These are phyloP conservation scores for Tetramorium parvispinum DNA, from an alignment of 1,140 invertebrate species.

Conservation along the genomic window DNA sequence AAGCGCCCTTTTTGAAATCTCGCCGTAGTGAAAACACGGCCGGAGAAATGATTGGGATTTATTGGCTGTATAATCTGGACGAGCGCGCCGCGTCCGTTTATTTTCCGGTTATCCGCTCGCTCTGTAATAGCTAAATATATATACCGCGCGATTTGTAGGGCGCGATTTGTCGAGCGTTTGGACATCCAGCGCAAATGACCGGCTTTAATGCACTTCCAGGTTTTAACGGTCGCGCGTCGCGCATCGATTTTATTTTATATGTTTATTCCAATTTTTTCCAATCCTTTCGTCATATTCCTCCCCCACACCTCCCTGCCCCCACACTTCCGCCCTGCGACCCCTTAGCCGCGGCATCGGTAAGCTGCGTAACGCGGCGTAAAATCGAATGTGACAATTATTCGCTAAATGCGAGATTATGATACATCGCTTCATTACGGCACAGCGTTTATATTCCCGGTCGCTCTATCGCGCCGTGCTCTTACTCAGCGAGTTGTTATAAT, in stretches of 20 bases:
- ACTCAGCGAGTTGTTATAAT: constrained; percentile 71
- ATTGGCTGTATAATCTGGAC: constrained; percentile 24
- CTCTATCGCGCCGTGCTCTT: constrained; percentile 67
- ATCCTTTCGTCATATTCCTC: not conserved
- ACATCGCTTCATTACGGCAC: constrained; percentile 59
- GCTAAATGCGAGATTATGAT: constrained; percentile 49
- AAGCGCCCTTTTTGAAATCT: constrained; percentile 18
- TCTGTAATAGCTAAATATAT: constrained; percentile 27
- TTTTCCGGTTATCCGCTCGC: not conserved
- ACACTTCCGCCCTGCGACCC: not conserved
- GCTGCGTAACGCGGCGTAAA: not conserved
- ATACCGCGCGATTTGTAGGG: not conserved
- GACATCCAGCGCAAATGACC: constrained; percentile 3
- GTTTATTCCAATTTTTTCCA: not conserved
- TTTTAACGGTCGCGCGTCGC: constrained; percentile 7
- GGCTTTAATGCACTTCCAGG: constrained; percentile 2
- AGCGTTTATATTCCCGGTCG: constrained; percentile 51
- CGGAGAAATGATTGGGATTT: constrained; percentile 36
- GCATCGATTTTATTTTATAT: constrained; percentile 1
- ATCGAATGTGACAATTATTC: constrained; percentile 61
- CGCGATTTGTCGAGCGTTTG: constrained; percentile 4
- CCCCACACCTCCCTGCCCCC: no score
- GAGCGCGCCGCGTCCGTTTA: constrained; percentile 2
- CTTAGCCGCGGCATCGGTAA: not conserved
- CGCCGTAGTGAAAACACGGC: not conserved